Evolutionary conservation across 1,140 invertebrate genomes (phyloP), one percentile per base, ranked within the genome.

Genomic region (Thereuonema tuberculata): DNA sequence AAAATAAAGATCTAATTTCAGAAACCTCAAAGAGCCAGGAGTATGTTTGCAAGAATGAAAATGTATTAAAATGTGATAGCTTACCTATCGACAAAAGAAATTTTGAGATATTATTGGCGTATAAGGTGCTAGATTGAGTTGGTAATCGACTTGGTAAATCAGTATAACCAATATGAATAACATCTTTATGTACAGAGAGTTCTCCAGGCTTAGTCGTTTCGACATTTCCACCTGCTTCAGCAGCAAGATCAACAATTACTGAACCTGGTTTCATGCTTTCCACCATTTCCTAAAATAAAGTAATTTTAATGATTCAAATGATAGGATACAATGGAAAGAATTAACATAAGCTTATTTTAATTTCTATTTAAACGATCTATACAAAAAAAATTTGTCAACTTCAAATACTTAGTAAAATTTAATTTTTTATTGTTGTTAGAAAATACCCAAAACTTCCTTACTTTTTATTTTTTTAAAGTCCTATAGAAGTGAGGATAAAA

Each of bases 81-180:
- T 62, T 70, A 77, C 82, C 87, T 58, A 93, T 83, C 29, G 87
- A 89, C 1, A 92, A 72, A 0, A 93, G 72, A 65, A 93, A 84
- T 68, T 92, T 93, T 14, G 86, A 87, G 62, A 94, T 88, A 70
- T 93, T 94, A 72, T 94, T 93, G 14, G 84, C 86, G 72, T 91
- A 93, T 1, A 93, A 75, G 0, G 86, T 89, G 43, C 85, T 89
- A 49, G 86, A 84, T 71, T 93, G 89, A 1, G 89, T 87, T 0
- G 90, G 87, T 64, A 94, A 78, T 27, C 88, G 79, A 65, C 84
- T 86, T 2, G 90, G 85, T 26, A 94, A 74, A 74, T 93, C 88
- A 0, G 89, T 90, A 54, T 89, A 80, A 9, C 89, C 90, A 66
- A 94, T 81, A 71, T 93, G 89, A 1, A 82, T 81, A 3, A 94